These are phyloP conservation scores for Allygus modestus DNA, from an alignment of 2,888 invertebrate genomes.

Conservation along the genomic window DNA sequence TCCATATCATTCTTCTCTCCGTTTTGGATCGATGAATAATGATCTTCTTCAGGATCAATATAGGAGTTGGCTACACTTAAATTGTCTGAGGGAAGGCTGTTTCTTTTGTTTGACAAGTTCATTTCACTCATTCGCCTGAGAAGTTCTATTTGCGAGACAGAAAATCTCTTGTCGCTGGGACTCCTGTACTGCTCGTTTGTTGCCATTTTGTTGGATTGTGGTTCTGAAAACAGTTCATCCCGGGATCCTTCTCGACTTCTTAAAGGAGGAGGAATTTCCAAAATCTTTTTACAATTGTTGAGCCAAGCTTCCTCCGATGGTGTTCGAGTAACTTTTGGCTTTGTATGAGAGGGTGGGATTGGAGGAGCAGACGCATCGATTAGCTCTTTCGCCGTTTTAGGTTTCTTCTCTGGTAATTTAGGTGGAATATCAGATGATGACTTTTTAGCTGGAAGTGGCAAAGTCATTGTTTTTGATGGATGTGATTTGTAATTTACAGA, in stretches of 20 bases:
- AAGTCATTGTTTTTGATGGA: not conserved
- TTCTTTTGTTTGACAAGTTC: slow-evolving; percentile 41
- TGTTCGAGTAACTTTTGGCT: slow-evolving; percentile 11
- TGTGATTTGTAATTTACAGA: not conserved
- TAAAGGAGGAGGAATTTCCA: slow-evolving; percentile 30
- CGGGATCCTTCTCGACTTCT: not conserved
- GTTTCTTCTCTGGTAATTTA: slow-evolving; percentile 32
- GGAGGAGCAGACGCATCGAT: not conserved
- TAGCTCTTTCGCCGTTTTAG: not conserved
- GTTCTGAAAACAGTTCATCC: not conserved
- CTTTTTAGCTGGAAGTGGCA: not conserved
- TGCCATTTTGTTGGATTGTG: not conserved
- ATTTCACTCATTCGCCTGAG: slow-evolving; percentile 44
- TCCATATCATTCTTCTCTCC: slow-evolving; percentile 4
- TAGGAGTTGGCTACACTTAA: not conserved
- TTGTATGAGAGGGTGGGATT: slow-evolving; percentile 46
- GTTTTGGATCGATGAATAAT: slow-evolving; percentile 36
- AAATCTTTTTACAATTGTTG: slow-evolving; percentile 25
- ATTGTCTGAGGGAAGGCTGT: slow-evolving; percentile 16
- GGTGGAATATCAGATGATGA: slow-evolving; percentile 8
- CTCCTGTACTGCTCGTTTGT: not conserved
- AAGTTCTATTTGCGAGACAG: slow-evolving; percentile 38
- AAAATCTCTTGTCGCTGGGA: slow-evolving; percentile 35
- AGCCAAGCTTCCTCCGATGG: slow-evolving; percentile 27
- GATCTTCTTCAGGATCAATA: slow-evolving; percentile 19